Base-by-base conservation (phyloP, 64 coral and sea anemone species). In the Cladopsammia gracilis region DNA sequence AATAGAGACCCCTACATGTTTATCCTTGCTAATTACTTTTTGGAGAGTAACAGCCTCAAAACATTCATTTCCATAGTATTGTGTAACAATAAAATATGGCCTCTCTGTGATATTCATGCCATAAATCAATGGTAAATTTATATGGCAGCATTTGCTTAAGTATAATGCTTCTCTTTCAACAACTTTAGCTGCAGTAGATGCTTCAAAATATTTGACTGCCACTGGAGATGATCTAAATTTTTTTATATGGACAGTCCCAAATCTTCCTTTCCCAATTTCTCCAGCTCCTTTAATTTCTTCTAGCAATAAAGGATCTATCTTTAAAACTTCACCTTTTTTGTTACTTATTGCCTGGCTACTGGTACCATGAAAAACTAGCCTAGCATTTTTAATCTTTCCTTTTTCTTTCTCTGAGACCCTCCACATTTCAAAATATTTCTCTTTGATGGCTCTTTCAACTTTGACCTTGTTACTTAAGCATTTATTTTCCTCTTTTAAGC, bases 351-450 rank as follows among this genome's bases (percentile, higher is more conserved):
- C 18, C n/a, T n/a, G n/a, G n/a, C n/a, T n/a, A n/a, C 22, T 10
- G 25, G n/a, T 61, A 13, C 78, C 78, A 14, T 23, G 25, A 62
- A 82, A 82, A 62, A 62, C 56, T 10, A 25, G 61, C 57, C 61
- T 25, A 87, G 54, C 19, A 25, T 52, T 87, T 87, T 87, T 51
- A 73, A 49, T 56, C 51, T 73, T 87, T 25, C 49, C 72, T 73
- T 93, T 93, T 44, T 93, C 92, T 68, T 81, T 93, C 83, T 93
- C 75, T 44, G 92, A 93, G 43, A 19, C 67, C 48, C 85, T 62
- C 92, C 92, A 88, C 92, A 94, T 88, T 69, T 94, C 85, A 88
- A 94, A 88, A 34, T 88, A 94, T 54, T 88, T 94, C 70, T 94
- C 92, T 72, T 94, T 94, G 60, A 77, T 88, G 24, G 16, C 69